Percentiles rank a stretch among this genome's conserved stretches.
Conservation (phyloP, 2,797 vertebrate genomes). For the Serranus cabrilla region DNA sequence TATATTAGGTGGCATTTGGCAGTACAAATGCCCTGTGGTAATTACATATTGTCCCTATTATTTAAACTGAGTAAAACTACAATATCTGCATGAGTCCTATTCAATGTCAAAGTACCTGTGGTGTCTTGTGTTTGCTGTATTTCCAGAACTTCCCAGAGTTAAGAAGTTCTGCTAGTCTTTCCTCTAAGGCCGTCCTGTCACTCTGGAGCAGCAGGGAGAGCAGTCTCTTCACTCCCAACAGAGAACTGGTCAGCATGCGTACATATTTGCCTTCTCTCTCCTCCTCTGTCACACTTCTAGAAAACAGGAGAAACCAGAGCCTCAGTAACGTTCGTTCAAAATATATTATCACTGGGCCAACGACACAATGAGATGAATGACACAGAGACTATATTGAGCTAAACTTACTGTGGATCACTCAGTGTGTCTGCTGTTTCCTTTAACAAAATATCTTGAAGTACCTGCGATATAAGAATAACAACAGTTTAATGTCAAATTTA, state of each 20-base stretch:
- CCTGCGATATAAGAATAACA: slow-evolving; percentile 76
- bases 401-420: slow-evolving; percentile 94
- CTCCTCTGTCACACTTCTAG: slow-evolving; percentile 93
- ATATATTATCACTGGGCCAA: background rate
- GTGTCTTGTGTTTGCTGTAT: slow-evolving; percentile 91
- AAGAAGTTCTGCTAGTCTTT: slow-evolving; percentile 86
- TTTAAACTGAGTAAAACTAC: background rate
- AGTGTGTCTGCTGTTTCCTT: slow-evolving; percentile 96
- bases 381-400: background rate
- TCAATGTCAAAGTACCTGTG: slow-evolving; percentile 86
- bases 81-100: background rate
- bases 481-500: background rate
- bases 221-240: slow-evolving; percentile 94
- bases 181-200: slow-evolving; percentile 86
- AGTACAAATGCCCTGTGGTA: background rate
- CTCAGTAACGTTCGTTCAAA: slow-evolving; percentile 11
- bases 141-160: slow-evolving; percentile 96
- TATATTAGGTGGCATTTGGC: background rate
- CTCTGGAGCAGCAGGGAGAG: slow-evolving; percentile 87
- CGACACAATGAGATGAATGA: background rate
- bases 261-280: slow-evolving; percentile 94
- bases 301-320: slow-evolving; percentile 30
- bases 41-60: background rate
- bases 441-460: slow-evolving; percentile 94
- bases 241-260: slow-evolving; percentile 93